Conservation (phyloP, 1,140 invertebrate genomes). For the Heliconius hewitsoni region DNA sequence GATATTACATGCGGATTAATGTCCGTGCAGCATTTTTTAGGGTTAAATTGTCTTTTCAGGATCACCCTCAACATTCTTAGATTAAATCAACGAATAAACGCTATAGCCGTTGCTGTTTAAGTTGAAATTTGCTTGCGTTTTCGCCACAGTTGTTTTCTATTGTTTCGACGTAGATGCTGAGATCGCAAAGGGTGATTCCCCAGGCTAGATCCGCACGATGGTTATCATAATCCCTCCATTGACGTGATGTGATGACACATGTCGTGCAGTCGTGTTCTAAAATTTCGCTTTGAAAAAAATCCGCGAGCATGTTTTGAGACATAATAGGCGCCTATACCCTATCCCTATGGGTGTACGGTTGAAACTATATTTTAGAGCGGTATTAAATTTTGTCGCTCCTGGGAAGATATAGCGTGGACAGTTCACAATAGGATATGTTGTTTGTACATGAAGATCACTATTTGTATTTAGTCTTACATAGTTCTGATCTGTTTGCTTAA, state of each 20-base stretch:
- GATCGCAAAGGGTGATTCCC: conserved; percentile 79
- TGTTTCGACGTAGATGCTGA: conserved; percentile 56
- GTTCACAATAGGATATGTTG: conserved; percentile 70
- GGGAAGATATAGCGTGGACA: conserved; percentile 66
- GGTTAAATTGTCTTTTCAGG: conserved; percentile 80
- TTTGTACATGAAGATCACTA: conserved; percentile 69
- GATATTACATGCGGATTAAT: conserved; percentile 81
- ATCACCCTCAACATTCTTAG: conserved; percentile 57
- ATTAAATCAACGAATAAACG: conserved; percentile 24
- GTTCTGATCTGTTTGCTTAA: conserved; percentile 60
- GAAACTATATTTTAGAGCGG: conserved; percentile 35
- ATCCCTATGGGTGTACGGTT: conserved; percentile 45
- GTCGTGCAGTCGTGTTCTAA: conserved; percentile 76
- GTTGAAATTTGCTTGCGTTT: conserved; percentile 37
- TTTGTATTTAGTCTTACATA: conserved; percentile 56
- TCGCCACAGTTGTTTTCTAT: conserved; percentile 49
- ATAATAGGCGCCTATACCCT: conserved; percentile 41
- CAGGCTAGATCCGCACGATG: conserved; percentile 76
- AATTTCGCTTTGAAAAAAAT: conserved; percentile 69
- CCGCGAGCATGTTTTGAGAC: conserved; percentile 22
- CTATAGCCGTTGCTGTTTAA: conserved; percentile 34
- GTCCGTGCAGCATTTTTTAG: conserved; percentile 78
- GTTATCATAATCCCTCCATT: conserved; percentile 81
- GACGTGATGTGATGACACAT: conserved; percentile 81
- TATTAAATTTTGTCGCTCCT: conserved; percentile 49